Base-by-base conservation (phyloP, 1,140 invertebrate genomes). In the Macrobrachium nipponense region DNA sequence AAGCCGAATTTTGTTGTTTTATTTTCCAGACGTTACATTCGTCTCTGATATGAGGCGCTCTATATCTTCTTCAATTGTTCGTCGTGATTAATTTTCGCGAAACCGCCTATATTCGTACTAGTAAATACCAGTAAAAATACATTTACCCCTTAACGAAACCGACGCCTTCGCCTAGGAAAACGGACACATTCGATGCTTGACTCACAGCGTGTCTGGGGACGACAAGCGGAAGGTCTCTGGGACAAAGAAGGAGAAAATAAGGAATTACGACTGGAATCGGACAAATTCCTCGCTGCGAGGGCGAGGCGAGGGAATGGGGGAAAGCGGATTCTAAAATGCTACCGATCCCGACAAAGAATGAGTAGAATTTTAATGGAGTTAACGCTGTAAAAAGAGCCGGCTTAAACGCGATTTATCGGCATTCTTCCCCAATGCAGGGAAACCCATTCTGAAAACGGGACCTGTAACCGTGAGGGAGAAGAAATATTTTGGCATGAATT, bases 231-330 rank as follows among this genome's bases (percentile, higher is more conserved):
- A 85, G 82, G 82, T 78, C 72, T 58, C 76, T 61, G 76, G 82
- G 82, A 85, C 82, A 85, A 85, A 85, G 82, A 85, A 85, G 82
- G 79, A 85, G 82, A 85, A 85, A 85, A 79, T 79, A 85, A 85
- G 82, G 82, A 85, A 85, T 85, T 85, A 79, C 82, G 75, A 23
- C 66, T 36, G 82, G 76, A 85, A 78, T 78, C 82, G 82, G 76
- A 79, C 82, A 72, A 85, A 85, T 79, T 85, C 66, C 66, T 79
- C 51, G 64, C 23, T 64, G 75, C 44, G 75, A 79, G 44, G 43
- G 43, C 20, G 58, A n/a, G 62, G 61, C 51, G 64, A 58, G 61
- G 14, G 82, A 76, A 43, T 2, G 68, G 68, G 27, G 68, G 23
- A 36, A 36, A 14, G 5, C 23, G 82, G 76, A 85, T 79, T 85